A percentile compares a stretch with the other conserved stretches of the same genome.
Conservation (phyloP, 2,888 invertebrate genomes). For the Acanthosepion lycidas region DNA sequence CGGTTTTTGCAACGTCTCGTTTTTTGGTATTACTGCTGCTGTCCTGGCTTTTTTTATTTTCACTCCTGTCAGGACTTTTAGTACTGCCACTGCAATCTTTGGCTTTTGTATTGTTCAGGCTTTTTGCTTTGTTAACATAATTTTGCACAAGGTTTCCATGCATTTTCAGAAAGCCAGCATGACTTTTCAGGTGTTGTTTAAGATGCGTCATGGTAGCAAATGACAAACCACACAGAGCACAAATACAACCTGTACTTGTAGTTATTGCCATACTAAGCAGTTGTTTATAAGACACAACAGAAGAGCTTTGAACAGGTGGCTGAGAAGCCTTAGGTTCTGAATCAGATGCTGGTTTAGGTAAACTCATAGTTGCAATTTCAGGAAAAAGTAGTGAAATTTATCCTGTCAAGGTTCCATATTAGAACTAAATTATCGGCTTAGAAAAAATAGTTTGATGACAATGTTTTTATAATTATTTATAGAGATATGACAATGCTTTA, state of each 20-base stretch:
- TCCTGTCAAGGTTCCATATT: not conserved
- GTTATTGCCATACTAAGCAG: not conserved
- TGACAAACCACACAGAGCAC: not conserved
- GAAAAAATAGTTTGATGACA: not conserved
- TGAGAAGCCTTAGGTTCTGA: not conserved
- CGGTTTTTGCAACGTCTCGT: not conserved
- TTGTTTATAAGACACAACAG: not conserved
- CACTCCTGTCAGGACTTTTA: not conserved
- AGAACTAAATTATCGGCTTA: too few relatives aligned
- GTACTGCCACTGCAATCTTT: not conserved
- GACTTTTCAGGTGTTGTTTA: not conserved
- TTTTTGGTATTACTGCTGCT: not conserved
- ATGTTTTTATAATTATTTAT: not conserved
- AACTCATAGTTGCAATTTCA: not conserved
- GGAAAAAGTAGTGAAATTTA: not conserved
- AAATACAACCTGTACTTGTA: not conserved
- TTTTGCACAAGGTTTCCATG: not conserved
- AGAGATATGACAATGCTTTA: not conserved
- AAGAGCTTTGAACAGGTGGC: not conserved
- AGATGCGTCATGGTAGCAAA: not conserved
- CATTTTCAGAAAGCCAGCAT: not conserved
- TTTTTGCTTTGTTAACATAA: not conserved
- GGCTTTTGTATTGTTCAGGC: not conserved
- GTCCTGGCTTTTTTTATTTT: not conserved
- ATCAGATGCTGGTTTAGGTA: not conserved